Conservation (phyloP, 2,113 vertebrate genomes). For the Crotophaga sulcirostris region DNA sequence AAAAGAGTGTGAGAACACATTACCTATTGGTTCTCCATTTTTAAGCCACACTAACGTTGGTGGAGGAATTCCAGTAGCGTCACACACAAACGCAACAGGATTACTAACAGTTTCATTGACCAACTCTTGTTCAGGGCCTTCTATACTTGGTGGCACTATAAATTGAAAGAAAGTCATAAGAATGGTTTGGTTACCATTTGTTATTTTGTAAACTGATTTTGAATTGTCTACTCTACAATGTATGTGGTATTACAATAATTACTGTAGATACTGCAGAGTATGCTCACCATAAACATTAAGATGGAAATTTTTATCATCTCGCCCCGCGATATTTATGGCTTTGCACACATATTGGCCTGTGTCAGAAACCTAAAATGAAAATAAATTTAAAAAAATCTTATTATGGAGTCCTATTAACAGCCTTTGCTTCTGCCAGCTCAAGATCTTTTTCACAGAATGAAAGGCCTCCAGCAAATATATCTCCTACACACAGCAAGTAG, state of each 20-base stretch:
- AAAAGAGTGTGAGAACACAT: neutral
- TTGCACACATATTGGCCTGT: slow-evolving; percentile 95
- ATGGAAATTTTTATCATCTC: slow-evolving; percentile 94
- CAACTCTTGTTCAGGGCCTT: slow-evolving; percentile 80
- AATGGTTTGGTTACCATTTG: neutral
- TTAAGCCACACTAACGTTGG: slow-evolving; percentile 90
- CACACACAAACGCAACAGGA: slow-evolving; percentile 87
- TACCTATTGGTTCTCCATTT: slow-evolving; percentile 87
- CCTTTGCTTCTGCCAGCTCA: neutral
- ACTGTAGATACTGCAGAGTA: neutral
- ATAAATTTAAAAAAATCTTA: neutral
- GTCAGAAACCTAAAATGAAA: slow-evolving; percentile 88
- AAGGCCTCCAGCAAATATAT: neutral
- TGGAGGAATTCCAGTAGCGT: slow-evolving; percentile 91
- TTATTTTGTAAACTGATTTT: neutral
- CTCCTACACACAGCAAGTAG: rapidly evolving
- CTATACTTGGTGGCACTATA: slow-evolving; percentile 89
- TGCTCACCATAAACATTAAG: slow-evolving; percentile 91
- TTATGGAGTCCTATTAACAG: neutral
- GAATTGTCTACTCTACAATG: neutral
- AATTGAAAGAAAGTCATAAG: slow-evolving; percentile 15
- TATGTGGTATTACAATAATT: neutral
- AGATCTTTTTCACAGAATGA: neutral
- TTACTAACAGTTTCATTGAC: slow-evolving; percentile 86
- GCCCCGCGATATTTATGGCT: slow-evolving; percentile 92